These are phyloP conservation scores for Cosmorhoe ocellata DNA, from an alignment of 2,888 invertebrate species.

Conservation along the genomic window DNA sequence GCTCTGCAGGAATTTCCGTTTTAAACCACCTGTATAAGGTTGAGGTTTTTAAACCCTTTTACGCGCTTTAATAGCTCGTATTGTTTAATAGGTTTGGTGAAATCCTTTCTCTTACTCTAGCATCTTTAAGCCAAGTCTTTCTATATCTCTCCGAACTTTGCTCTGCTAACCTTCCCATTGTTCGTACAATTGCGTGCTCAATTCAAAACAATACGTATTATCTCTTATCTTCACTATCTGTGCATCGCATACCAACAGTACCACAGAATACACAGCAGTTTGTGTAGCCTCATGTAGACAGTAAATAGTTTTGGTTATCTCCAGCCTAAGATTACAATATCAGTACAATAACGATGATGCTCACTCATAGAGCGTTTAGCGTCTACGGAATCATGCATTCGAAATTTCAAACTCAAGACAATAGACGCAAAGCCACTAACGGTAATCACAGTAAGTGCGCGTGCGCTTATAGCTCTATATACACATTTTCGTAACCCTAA, in stretches of 20 bases:
- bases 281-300: not conserved
- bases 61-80: too few relatives aligned
- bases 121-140: not conserved
- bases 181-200: slow-evolving; percentile 52
- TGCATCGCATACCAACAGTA: slow-evolving; percentile 29
- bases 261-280: slow-evolving; percentile 7
- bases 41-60: slow-evolving; percentile 3
- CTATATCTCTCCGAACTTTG: slow-evolving; percentile 24
- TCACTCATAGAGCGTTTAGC: too few relatives aligned
- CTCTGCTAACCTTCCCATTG: slow-evolving; percentile 28
- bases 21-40: slow-evolving; percentile 25
- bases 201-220: slow-evolving; percentile 66
- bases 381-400: too few relatives aligned
- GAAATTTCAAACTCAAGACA: not conserved
- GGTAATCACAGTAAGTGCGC: slow-evolving; percentile 1
- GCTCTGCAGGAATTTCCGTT: slow-evolving; percentile 30
- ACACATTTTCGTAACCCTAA: slow-evolving; percentile 9
- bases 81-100: too few relatives aligned
- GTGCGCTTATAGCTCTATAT: slow-evolving; percentile 5
- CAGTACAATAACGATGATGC: not conserved
- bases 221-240: slow-evolving; percentile 67
- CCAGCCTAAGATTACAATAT: not conserved
- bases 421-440: slow-evolving; percentile 1
- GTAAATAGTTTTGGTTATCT: not conserved
- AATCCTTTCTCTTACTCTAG: too few relatives aligned